A percentile compares a stretch with the other conserved stretches of the same genome.
These are phyloP conservation scores for Caenorhabditis drosophilae DNA, from an alignment of 2,888 invertebrate genomes.

Conservation along the genomic window DNA sequence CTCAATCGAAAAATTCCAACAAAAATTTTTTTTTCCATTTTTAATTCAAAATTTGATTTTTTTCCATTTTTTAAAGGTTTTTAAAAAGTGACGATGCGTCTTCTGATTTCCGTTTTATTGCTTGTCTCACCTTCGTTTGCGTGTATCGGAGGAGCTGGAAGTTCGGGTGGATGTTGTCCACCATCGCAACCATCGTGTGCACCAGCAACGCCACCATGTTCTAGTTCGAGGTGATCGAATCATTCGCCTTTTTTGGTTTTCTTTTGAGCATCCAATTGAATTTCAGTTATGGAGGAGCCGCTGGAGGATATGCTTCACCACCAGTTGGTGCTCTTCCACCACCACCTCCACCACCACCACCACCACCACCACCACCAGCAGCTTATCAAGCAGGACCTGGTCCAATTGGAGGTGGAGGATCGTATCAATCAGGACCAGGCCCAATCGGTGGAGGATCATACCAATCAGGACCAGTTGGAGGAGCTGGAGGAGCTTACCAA, in stretches of 20 bases:
- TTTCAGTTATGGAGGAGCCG: constrained; percentile 29
- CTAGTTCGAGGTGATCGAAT: constrained; percentile 52
- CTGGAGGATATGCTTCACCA: constrained; percentile 3
- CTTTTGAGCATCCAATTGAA: constrained; percentile 4
- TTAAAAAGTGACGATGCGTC: too few relatives aligned
- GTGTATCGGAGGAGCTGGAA: constrained; percentile 44
- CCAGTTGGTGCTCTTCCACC: constrained; percentile 3
- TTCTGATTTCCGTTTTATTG: constrained; percentile 20
- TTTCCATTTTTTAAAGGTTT: too few relatives aligned
- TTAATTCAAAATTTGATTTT: background rate
- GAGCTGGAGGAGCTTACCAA: constrained; percentile 12
- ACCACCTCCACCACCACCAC: background rate
- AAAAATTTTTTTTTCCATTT: constrained; percentile 6
- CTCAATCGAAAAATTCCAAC: too few relatives aligned
- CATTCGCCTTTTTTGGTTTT: background rate
- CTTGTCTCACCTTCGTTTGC: constrained; percentile 34
- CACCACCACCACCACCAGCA: constrained; percentile 2
- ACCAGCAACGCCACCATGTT: constrained; percentile 52
- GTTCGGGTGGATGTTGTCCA: constrained; percentile 49
- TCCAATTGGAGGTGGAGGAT: constrained; percentile 12
- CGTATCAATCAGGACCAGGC: constrained; percentile 6
- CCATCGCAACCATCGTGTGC: constrained; percentile 46
- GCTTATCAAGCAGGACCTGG: constrained; percentile 8
- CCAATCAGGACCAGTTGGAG: constrained; percentile 5
- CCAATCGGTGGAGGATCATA: constrained; percentile 11